Percentiles rank a stretch among this genome's conserved stretches.
These are phyloP conservation scores for Belonocnema kinseyi DNA, from an alignment of 1,140 invertebrate genomes.

Conservation along the genomic window DNA sequence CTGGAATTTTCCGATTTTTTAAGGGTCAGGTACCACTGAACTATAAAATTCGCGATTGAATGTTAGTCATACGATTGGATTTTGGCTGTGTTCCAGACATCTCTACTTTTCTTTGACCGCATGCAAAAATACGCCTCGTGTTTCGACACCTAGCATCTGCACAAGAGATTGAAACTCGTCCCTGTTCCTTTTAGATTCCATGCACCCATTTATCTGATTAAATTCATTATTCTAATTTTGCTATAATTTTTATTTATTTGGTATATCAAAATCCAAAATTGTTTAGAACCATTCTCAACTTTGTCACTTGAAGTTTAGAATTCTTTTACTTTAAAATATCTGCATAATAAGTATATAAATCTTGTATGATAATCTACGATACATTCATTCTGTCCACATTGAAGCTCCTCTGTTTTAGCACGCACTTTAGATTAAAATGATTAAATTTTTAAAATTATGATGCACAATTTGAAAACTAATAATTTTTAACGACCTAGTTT, in stretches of 20 bases:
- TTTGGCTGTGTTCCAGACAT: conserved; percentile 38
- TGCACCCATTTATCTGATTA: not conserved
- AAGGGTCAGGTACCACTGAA: conserved; percentile 16
- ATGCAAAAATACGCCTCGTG: conserved; percentile 38
- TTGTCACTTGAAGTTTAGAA: not conserved
- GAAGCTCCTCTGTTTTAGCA: too few species aligned
- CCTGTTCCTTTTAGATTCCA: conserved; percentile 32
- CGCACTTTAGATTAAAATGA: too few species aligned
- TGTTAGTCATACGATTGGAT: conserved; percentile 46
- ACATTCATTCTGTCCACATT: too few species aligned
- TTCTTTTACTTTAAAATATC: too few species aligned
- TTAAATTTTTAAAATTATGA: too few species aligned
- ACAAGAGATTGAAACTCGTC: conserved; percentile 36
- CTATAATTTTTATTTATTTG: not conserved
- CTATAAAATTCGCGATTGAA: conserved; percentile 36
- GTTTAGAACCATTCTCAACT: not conserved
- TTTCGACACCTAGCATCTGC: conserved; percentile 14
- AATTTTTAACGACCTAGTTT: too few species aligned
- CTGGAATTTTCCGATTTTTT: not conserved
- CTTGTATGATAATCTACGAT: too few species aligned
- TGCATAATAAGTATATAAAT: too few species aligned
- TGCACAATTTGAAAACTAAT: too few species aligned
- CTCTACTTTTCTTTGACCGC: conserved; percentile 28
- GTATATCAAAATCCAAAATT: not conserved
- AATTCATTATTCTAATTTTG: not conserved